These are phyloP conservation scores for Parasteatoda tepidariorum DNA, from an alignment of 1,140 invertebrate genomes.

Conservation along the genomic window DNA sequence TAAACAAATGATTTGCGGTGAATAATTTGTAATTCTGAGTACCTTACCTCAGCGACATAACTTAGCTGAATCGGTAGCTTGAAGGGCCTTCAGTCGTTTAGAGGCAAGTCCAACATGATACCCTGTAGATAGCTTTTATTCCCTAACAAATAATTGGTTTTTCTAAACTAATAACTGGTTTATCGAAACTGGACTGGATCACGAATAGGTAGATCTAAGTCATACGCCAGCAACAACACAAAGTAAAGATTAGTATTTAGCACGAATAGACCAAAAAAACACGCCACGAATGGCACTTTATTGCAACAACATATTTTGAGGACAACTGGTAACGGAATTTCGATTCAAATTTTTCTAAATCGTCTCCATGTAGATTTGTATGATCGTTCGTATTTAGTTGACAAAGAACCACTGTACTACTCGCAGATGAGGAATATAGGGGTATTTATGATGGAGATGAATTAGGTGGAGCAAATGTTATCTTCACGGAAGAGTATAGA, in stretches of 20 bases:
- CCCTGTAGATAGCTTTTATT: not conserved
- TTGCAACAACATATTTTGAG: not conserved
- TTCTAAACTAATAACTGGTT: not conserved
- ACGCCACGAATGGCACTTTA: not conserved
- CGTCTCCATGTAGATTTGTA: not conserved
- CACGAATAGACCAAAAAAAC: not conserved
- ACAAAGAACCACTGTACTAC: not conserved
- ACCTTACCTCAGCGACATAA: not conserved
- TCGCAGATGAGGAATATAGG: not conserved
- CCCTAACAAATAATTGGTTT: not conserved
- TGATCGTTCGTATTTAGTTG: not conserved
- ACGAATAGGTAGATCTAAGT: no score
- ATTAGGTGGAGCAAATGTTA: no score
- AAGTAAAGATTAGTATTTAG: not conserved
- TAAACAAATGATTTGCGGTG: not conserved
- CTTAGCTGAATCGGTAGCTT: constrained; percentile 3
- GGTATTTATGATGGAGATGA: not conserved
- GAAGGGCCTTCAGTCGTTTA: not conserved
- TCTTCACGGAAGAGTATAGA: no score
- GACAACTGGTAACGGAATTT: not conserved
- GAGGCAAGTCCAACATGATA: not conserved
- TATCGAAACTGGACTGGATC: not conserved
- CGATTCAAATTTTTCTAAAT: no score
- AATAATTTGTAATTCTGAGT: not conserved
- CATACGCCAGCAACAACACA: constrained; percentile 3